Evolutionary conservation across 1,140 invertebrate species (phyloP).

Genomic region (Tetramorium alpestre): DNA sequence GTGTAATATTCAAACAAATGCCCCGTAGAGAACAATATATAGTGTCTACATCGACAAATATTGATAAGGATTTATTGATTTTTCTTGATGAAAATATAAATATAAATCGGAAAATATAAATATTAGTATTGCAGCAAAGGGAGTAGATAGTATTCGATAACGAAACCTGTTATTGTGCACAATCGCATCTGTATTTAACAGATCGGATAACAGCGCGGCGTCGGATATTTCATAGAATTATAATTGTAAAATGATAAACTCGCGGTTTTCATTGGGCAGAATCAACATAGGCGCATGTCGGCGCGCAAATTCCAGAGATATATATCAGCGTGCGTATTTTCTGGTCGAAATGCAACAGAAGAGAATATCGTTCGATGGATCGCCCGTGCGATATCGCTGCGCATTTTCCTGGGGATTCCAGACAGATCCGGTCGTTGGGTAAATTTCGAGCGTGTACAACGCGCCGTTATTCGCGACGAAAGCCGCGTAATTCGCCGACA

Average conservation of each 20-base stretch:
- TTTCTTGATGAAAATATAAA: constrained; percentile 3
- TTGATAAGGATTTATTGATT: constrained; percentile 17
- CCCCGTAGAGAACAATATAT: background rate
- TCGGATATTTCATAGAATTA: constrained; percentile 17
- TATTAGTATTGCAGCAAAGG: background rate
- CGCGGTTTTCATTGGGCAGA: background rate
- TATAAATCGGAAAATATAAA: background rate
- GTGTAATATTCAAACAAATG: background rate
- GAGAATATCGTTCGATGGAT: constrained; percentile 10
- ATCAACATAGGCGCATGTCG: background rate
- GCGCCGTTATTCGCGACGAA: constrained; percentile 21
- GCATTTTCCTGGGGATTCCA: constrained; percentile 36
- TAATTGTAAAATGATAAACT: constrained; percentile 24
- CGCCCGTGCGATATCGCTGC: background rate
- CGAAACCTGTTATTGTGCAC: background rate
- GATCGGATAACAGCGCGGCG: background rate
- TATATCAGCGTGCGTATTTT: background rate
- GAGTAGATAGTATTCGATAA: background rate
- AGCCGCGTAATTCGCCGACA: constrained; percentile 35
- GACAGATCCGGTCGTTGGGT: background rate
- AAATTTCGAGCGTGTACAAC: constrained; percentile 19
- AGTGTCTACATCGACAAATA: background rate
- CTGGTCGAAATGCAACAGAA: background rate
- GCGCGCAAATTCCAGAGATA: background rate
- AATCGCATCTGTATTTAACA: background rate